These are phyloP conservation scores for Diabrotica virgifera DNA, from an alignment of 1,140 invertebrate species.

Conservation along the genomic window DNA sequence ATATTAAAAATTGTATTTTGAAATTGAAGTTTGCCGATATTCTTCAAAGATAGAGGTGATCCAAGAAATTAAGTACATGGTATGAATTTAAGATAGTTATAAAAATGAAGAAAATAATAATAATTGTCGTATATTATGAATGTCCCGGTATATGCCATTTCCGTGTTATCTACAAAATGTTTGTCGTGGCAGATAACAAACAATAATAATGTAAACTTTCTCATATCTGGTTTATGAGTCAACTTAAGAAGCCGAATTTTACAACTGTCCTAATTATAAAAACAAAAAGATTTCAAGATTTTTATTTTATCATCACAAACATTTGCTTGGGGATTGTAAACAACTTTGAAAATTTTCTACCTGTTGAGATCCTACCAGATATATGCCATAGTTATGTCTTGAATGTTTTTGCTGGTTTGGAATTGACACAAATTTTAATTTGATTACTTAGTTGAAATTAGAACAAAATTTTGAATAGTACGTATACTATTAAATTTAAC, in stretches of 20 bases:
- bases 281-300: conserved; percentile 15
- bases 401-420: too few species aligned
- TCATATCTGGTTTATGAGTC: conserved; percentile 13
- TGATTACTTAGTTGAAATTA: too few species aligned
- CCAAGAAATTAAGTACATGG: background rate
- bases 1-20: background rate
- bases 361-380: background rate
- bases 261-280: conserved; percentile 14
- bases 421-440: too few species aligned
- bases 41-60: background rate
- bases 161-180: conserved; percentile 5
- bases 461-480: too few species aligned
- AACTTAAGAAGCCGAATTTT: conserved; percentile 18
- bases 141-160: background rate
- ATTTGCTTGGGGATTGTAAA: conserved; percentile 9
- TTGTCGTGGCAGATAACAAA: conserved; percentile 6
- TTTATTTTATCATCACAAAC: conserved; percentile 13
- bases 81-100: background rate
- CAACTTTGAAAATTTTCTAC: conserved; percentile 11
- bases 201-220: conserved; percentile 5
- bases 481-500: too few species aligned
- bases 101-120: too few species aligned
- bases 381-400: too few species aligned
- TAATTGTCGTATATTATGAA: background rate
- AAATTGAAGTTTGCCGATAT: background rate